Conservation (phyloP, 2,888 invertebrate species). For the Calameuta pallipes region DNA sequence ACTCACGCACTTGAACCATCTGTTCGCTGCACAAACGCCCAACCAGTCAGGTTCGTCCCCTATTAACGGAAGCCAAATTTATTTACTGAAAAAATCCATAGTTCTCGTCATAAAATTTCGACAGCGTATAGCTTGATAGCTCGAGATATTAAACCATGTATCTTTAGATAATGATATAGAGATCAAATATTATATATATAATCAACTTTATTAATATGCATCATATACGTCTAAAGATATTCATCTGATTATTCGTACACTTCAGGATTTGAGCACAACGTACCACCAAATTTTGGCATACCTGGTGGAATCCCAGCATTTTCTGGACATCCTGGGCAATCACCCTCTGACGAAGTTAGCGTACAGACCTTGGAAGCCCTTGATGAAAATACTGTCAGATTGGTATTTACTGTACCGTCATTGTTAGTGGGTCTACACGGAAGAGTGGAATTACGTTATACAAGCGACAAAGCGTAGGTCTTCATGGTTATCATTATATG, state of each 20-base stretch:
- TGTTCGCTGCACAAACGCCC: conserved; percentile 57
- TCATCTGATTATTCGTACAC: conserved; percentile 13
- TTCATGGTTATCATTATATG: conserved; percentile 6
- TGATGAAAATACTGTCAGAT: conserved; percentile 81
- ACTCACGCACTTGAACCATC: conserved; percentile 57
- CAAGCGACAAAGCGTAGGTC: conserved; percentile 77
- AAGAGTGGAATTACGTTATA: conserved; percentile 87
- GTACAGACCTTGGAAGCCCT: conserved; percentile 78
- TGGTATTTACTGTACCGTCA: conserved; percentile 85
- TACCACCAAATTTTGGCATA: conserved; percentile 51
- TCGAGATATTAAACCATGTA: not conserved
- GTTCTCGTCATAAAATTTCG: not conserved
- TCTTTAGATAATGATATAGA: not conserved
- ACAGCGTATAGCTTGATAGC: not conserved
- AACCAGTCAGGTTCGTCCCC: conserved; percentile 64
- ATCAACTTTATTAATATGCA: not conserved
- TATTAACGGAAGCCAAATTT: conserved; percentile 14
- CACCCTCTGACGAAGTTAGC: conserved; percentile 67
- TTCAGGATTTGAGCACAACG: conserved; percentile 48
- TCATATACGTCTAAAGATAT: not conserved
- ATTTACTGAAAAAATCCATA: not conserved
- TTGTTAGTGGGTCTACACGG: conserved; percentile 88
- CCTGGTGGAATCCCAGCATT: conserved; percentile 40
- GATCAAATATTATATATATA: not conserved
- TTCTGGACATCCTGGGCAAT: conserved; percentile 29